Evolutionary conservation across 2,888 invertebrate species (phyloP).

Genomic region (Limnephilus lunatus): DNA sequence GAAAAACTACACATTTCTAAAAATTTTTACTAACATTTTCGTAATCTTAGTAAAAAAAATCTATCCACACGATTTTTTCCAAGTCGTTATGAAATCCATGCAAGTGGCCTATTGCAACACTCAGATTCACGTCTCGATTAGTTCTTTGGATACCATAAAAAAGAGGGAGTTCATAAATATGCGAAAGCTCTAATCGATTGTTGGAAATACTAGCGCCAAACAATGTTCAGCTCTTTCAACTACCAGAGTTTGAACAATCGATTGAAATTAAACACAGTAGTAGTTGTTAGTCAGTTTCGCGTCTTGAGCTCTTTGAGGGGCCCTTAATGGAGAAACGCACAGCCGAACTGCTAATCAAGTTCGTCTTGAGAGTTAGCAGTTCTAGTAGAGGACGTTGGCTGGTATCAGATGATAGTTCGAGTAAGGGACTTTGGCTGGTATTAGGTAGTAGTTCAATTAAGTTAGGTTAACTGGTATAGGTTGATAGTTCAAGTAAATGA

Average conservation of each 20-base stretch:
- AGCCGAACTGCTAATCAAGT: not conserved
- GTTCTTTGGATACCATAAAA: not conserved
- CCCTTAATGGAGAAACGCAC: not conserved
- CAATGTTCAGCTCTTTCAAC: not conserved
- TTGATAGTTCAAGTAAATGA: too few species aligned
- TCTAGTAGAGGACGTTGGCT: not conserved
- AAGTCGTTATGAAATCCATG: too few species aligned
- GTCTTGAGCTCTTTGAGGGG: not conserved
- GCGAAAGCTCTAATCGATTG: not conserved
- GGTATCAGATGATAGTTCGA: not conserved
- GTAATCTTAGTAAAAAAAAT: too few species aligned
- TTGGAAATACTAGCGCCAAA: not conserved
- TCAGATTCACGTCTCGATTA: not conserved
- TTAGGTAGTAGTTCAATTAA: not conserved
- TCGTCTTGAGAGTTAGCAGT: not conserved
- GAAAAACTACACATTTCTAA: too few species aligned
- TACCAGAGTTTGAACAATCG: not conserved
- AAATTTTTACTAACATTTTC: too few species aligned
- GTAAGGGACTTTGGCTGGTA: not conserved
- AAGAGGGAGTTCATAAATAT: not conserved
- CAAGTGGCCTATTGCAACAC: not conserved
- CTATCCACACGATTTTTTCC: too few species aligned
- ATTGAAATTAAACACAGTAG: not conserved
- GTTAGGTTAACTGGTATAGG: not conserved
- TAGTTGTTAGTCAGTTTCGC: not conserved